Evolutionary conservation across 1,140 invertebrate species (phyloP), one percentile per base, ranked within the genome.

Genomic region (Thaumatotibia leucotreta): DNA sequence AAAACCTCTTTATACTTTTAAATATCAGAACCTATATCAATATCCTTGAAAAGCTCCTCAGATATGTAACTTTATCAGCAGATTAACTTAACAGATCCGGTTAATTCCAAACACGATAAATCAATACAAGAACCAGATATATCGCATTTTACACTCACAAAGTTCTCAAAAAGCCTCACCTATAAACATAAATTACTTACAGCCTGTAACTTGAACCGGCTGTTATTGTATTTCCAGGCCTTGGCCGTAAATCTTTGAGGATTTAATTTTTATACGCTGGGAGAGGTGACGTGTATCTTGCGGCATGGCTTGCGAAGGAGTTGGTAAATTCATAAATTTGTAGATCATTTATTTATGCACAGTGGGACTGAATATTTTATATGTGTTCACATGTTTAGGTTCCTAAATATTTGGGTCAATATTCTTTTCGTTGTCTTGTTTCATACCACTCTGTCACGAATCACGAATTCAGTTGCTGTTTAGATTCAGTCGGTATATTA

Each of bases 181-280:
- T 83, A 82, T 82, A 80, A 83, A 80, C 76, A 67, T 75, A 69
- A 85, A 89, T 89, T 76, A 73, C 69, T 22, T 63, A 58, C 75
- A 73, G 71, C 66, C 68, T 69, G 82, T 84, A 86, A 86, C 79
- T 79, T 80, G 77, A 86, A 79, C 76, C 75, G 72, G 31, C 74
- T 73, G 83, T 86, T 83, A 88, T 89, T 86, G 84, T 86, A 85
- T 88, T 89, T 86, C 85, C 84, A 86, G 85, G 81, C 79, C 80
- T 84, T 79, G 49, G 63, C 77, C 76, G 72, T 89, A 89, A 89
- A 89, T 88, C 84, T 77, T 67, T 32, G 67, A 32, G 77, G 73
- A 70, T 83, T 82, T 86, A 81, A 86, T 85, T 89, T 87, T 87
- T 86, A 83, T 83, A 76, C 79, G 80, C 77, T 79, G 69, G 65